A percentile compares a stretch with the other conserved stretches of the same genome.
Conservation (phyloP, 2,888 invertebrate genomes). For the Furcula furcula region DNA sequence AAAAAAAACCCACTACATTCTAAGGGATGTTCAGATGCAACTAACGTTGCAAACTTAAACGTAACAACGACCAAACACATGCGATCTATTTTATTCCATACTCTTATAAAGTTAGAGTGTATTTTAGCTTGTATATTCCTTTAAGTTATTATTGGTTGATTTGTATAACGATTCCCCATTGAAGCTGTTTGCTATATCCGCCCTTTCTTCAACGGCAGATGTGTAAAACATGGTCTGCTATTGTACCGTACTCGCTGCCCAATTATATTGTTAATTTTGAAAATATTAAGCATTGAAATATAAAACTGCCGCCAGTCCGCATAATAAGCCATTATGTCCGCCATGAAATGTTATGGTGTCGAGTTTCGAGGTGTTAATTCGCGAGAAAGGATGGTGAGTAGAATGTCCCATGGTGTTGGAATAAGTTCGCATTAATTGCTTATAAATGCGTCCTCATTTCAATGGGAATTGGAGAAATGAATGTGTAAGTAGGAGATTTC, state of each 20-base stretch:
- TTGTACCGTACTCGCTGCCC: slow-evolving; percentile 72
- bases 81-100: slow-evolving; percentile 25
- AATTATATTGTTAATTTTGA: slow-evolving; percentile 81
- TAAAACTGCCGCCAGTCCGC: slow-evolving; percentile 60
- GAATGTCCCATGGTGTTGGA: no score
- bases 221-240: slow-evolving; percentile 50
- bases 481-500: no score
- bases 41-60: slow-evolving; percentile 28
- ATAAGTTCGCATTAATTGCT: no score
- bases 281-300: no score
- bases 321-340: slow-evolving; percentile 74
- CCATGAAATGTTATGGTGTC: slow-evolving; percentile 26
- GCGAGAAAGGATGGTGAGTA: no score
- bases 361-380: slow-evolving; percentile 43
- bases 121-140: slow-evolving; percentile 17
- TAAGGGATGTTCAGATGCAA: slow-evolving; percentile 79
- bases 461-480: no score
- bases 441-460: no score
- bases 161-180: slow-evolving; percentile 66
- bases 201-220: slow-evolving; percentile 78
- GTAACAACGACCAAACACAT: slow-evolving; percentile 21
- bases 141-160: no score
- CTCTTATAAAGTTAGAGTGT: slow-evolving; percentile 9
- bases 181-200: slow-evolving; percentile 77
- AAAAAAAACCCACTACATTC: no score